phyloP scores from a whole-genome alignment of 2,113 vertebrate species.

The Sciurus niger region DNA sequence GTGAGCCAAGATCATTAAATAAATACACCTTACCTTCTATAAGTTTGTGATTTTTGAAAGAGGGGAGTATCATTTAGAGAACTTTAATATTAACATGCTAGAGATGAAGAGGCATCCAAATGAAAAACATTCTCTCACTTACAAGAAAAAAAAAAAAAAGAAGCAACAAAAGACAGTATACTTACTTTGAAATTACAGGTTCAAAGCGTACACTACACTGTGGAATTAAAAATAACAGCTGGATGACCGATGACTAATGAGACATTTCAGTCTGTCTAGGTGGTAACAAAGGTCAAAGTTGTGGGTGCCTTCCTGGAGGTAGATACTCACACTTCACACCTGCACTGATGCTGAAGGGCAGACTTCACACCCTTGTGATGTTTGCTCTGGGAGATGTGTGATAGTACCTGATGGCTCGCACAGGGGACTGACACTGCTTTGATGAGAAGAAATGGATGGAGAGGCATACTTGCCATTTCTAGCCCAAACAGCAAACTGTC shows the following conservation, averaged over 20 bases:
- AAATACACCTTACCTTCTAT: constrained; percentile 90
- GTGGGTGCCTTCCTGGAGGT: constrained; percentile 65
- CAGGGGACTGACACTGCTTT: constrained; percentile 29
- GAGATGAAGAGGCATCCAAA: constrained; percentile 79
- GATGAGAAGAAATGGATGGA: constrained; percentile 63
- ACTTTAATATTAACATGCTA: constrained; percentile 84
- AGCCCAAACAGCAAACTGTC: constrained; percentile 70
- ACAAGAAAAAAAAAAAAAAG: constrained; percentile 73
- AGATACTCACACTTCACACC: constrained; percentile 84
- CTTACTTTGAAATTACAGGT: constrained; percentile 90
- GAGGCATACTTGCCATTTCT: constrained; percentile 73
- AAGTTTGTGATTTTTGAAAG: constrained; percentile 87
- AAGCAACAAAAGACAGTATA: constrained; percentile 87
- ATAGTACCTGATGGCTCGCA: constrained; percentile 58
- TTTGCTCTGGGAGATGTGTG: constrained; percentile 45
- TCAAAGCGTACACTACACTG: constrained; percentile 89
- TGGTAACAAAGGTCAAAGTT: constrained; percentile 74
- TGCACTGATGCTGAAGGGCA: constrained; percentile 68
- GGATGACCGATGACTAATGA: constrained; percentile 85
- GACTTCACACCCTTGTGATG: constrained; percentile 33
- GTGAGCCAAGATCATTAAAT: constrained; percentile 88
- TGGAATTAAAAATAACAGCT: constrained; percentile 88
- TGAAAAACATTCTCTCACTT: constrained; percentile 78
- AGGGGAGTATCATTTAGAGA: constrained; percentile 87
- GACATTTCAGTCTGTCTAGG: constrained; percentile 67